Evolutionary conservation across 1,140 invertebrate genomes (phyloP).

Genomic region (Nomia melanderi): DNA sequence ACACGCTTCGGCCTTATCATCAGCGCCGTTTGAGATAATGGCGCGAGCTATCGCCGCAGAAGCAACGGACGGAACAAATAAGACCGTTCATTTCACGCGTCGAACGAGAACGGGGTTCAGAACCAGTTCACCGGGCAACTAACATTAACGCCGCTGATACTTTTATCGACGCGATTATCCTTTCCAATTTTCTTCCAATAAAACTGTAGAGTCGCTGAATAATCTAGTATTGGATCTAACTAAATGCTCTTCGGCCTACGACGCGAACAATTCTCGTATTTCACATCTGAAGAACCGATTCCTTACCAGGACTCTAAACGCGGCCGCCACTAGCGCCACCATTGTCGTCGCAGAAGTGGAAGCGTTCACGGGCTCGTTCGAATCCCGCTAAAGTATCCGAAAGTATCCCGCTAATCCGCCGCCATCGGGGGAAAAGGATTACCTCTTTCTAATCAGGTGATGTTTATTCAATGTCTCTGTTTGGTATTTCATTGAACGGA

Average conservation of each 20-base stretch:
- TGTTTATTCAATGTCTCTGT: not conserved
- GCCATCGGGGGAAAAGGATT: not conserved
- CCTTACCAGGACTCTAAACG: not conserved
- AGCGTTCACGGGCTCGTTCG: too few species aligned
- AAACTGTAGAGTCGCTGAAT: not conserved
- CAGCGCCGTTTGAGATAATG: slow-evolving; percentile 33
- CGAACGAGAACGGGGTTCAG: not conserved
- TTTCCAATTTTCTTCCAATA: not conserved
- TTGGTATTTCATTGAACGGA: not conserved
- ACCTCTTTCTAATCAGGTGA: not conserved
- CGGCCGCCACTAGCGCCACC: not conserved
- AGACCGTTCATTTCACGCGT: slow-evolving; percentile 1
- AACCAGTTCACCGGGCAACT: not conserved
- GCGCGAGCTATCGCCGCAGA: slow-evolving; percentile 20
- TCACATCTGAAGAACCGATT: not conserved
- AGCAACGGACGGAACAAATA: slow-evolving; percentile 25
- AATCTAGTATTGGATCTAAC: not conserved
- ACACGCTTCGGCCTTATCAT: slow-evolving; percentile 22
- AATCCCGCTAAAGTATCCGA: not conserved
- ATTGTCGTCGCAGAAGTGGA: not conserved
- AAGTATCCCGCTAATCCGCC: not conserved
- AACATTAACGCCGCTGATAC: not conserved
- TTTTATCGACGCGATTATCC: not conserved
- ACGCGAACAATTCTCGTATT: too few species aligned
- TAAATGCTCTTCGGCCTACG: not conserved